Evolutionary conservation across 2,888 invertebrate species (phyloP), one percentile per base, ranked within the genome.

Genomic region (Sicus ferrugineus): DNA sequence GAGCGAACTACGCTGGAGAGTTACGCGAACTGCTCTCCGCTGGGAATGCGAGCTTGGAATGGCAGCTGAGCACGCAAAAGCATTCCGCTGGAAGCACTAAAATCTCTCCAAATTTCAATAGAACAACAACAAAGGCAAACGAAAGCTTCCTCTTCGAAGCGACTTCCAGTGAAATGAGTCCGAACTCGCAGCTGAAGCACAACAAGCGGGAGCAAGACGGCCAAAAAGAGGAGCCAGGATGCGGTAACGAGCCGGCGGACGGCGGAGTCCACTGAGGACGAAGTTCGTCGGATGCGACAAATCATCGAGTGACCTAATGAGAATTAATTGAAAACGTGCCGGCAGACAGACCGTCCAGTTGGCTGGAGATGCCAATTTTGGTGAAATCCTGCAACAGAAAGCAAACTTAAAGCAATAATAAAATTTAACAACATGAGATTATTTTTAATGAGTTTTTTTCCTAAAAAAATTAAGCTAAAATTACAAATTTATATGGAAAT

Each of bases 301-400:
- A 50, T 34, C 50, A 31, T 31, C 19, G 34, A 31, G 19, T 64
- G 64, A 64, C 64, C 34, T 64, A 52, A 52, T 64, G 52, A 52
- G 31, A 52, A 34, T 64, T 19, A 64, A 64, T 64, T 64, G 64
- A 52, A 52, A 52, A 64, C 52, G 52, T 64, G 52, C 30, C 21
- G 50, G n/a, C 52, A 26, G 54, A 16, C 26, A 26, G 26, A 16
- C 26, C 9, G 28, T 54, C 14, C 14, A 14, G 42, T 4, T 16
- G 16, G 3, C 14, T 16, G 1, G 54, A 26, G 28, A 9, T 21
- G 28, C 11, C 54, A 26, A 54, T 28, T 38, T 38, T 38, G 7
- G 14, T 14, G 7, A 38, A 9, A 38, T 38, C 38, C 38, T 9
- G n/a, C n/a, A n/a, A n/a, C n/a, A n/a, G n/a, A n/a, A n/a, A n/a